Evolutionary conservation across 2,797 vertebrate genomes (phyloP).

Genomic region (Myiotriccus ornatus): DNA sequence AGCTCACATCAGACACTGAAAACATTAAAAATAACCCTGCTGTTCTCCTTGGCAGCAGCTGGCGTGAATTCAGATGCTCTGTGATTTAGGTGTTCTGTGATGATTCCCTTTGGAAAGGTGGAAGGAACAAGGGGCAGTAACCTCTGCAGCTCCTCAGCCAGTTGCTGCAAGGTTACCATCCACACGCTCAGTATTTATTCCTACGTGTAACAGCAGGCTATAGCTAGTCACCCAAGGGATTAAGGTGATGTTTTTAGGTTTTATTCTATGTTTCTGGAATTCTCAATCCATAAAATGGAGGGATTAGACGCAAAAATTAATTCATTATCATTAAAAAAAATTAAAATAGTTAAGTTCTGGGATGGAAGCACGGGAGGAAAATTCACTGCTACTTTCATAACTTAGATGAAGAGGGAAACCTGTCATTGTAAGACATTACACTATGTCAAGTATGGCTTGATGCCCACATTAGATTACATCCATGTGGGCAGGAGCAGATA

Average conservation of each 20-base stretch:
- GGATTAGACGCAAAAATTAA: not conserved
- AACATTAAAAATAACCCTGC: not conserved
- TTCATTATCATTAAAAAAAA: not conserved
- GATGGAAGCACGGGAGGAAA: not conserved
- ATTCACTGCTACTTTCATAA: not conserved
- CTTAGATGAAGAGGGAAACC: not conserved
- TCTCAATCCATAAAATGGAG: not conserved
- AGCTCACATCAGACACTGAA: not conserved
- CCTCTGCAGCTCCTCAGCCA: not conserved
- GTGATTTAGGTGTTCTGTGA: not conserved
- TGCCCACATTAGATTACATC: not conserved
- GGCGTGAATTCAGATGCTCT: not conserved
- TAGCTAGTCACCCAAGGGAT: not conserved
- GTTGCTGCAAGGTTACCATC: not conserved
- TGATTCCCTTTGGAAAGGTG: not conserved
- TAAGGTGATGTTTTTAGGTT: not conserved
- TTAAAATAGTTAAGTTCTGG: not conserved
- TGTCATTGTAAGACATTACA: conserved; percentile 39
- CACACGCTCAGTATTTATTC: not conserved
- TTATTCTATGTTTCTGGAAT: not conserved
- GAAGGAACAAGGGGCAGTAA: not conserved
- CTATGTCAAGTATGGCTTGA: not conserved
- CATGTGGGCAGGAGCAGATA: conserved; percentile 21
- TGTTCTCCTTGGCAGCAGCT: not conserved
- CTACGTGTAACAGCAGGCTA: not conserved